Evolutionary conservation across 37 sponge, comb jelly and placozoan species (phyloP), one percentile per base, ranked within the genome.

Genomic region (Axinella damicornis): DNA sequence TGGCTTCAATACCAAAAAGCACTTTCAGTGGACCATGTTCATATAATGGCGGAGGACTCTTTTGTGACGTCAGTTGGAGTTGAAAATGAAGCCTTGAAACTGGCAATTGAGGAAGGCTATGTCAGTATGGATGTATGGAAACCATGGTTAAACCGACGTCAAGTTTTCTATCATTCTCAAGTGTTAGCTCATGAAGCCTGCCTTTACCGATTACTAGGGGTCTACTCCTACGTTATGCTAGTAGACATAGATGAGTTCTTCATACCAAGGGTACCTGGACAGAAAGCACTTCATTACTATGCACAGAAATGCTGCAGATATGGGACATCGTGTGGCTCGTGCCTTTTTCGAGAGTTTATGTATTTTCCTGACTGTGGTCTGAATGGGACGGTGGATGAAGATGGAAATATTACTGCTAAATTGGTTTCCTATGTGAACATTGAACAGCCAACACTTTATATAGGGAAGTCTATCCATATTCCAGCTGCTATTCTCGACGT

Each of bases 291-390:
- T 27, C 20, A 31, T 17, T 74, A 56, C 31, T 74, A 74, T 25
- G n/a, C 53, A 35, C 18, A 74, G 19, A 18, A 35, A n/a, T 74
- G 27, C 33, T 74, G 75, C 11, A 15, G 21, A 15, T 27, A 53
- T 13, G 6, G 9, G 4, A 46, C 46, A 46, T 12, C 46, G 9
- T 46, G 46, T 46, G 75, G 75, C 16, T 25, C 75, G 31, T 74
- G 75, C 53, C 25, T 20, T 11, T 74, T 74, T 25, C 25, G 27
- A 1, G 41, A 56, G 75, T 25, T 57, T 0, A 56, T 53, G 57
- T 55, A 55, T 17, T 74, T 34, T 55, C 56, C 75, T 2, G 75
- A 74, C 19, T 74, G 75, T 74, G 75, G 75, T 35, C 37, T 71
- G 72, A 53, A 12, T 1, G 33, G 34, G 13, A 31, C 28, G 1